A percentile compares a stretch with the other conserved stretches of the same genome.
Evolutionary conservation across 2,797 vertebrate genomes (phyloP).

Genomic region (Scarus forsteni): DNA sequence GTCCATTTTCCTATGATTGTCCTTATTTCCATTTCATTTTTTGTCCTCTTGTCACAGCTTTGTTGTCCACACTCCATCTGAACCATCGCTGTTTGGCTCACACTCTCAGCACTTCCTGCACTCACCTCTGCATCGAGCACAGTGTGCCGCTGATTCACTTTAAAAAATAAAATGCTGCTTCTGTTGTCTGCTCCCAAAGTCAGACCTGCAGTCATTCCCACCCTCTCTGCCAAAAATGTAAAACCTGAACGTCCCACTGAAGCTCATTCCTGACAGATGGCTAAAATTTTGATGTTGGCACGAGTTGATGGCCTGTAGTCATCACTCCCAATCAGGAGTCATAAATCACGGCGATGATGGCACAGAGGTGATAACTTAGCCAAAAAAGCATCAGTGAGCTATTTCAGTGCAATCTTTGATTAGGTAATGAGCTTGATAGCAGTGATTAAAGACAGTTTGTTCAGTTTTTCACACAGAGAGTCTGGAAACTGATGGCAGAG

Average conservation of each 20-base stretch:
- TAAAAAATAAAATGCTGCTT: conserved; percentile 24
- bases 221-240: neutral
- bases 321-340: neutral
- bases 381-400: neutral
- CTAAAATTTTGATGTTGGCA: conserved; percentile 9
- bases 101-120: neutral
- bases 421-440: neutral
- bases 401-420: neutral
- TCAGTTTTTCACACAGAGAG: neutral
- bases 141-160: neutral
- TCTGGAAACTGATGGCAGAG: too few species aligned
- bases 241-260: neutral
- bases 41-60: neutral
- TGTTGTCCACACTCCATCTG: neutral
- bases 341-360: neutral
- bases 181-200: conserved; percentile 27
- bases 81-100: neutral
- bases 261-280: conserved; percentile 31
- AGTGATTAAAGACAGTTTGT: neutral
- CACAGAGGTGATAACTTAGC: neutral
- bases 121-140: neutral
- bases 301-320: neutral
- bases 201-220: conserved; percentile 19
- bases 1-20: too few species aligned
- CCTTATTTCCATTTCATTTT: neutral